These are phyloP conservation scores for Sipha maydis DNA, from an alignment of 2,888 invertebrate species.

Conservation along the genomic window DNA sequence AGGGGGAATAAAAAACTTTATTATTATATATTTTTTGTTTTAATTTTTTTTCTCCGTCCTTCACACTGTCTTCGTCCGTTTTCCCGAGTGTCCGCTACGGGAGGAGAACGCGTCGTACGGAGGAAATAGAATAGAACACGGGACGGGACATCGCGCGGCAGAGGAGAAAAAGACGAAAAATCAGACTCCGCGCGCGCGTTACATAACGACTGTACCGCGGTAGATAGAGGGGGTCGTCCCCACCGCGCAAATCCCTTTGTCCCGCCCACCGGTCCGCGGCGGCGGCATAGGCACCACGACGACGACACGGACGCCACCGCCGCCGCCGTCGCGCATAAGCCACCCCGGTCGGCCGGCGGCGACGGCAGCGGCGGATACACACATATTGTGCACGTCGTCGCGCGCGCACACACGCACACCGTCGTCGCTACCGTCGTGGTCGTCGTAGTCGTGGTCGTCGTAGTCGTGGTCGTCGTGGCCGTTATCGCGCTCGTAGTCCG, in stretches of 20 bases:
- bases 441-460: background rate
- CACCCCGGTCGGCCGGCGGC: constrained; percentile 57
- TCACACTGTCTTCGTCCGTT: background rate
- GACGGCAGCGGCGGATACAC: constrained; percentile 42
- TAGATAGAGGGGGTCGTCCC: constrained; percentile 20
- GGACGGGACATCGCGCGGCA: background rate
- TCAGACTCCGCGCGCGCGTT: constrained; percentile 6
- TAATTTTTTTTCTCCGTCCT: too few species aligned
- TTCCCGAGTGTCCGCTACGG: background rate
- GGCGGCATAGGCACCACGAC: constrained; percentile 20
- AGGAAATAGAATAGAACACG: background rate
- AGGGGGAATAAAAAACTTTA: too few species aligned
- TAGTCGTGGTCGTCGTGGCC: background rate
- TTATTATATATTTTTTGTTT: too few species aligned
- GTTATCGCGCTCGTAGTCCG: background rate
- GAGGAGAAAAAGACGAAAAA: constrained; percentile 31
- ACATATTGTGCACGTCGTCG: constrained; percentile 61
- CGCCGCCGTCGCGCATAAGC: constrained; percentile 49
- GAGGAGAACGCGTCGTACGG: background rate
- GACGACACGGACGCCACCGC: constrained; percentile 15
- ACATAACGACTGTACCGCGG: too few species aligned
- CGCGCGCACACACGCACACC: constrained; percentile 49
- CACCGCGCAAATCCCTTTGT: constrained; percentile 60
- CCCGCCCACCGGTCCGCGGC: constrained; percentile 47
- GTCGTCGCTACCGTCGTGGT: background rate